Percentiles rank a stretch among this genome's conserved stretches.
phyloP scores from a whole-genome alignment of 1,140 invertebrate genomes.

The Phenacoccus solenopsis region DNA sequence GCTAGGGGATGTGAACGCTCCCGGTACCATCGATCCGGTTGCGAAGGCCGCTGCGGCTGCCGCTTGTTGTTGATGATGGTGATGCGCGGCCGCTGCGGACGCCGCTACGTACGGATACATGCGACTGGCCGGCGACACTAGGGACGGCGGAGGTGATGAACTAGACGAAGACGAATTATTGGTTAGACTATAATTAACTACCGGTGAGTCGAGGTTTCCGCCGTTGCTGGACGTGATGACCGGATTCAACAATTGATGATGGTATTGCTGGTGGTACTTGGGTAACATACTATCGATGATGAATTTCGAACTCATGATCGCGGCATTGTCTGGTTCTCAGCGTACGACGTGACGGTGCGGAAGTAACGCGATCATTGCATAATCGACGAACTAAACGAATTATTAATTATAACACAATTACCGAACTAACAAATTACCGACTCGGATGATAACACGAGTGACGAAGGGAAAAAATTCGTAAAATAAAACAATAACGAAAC shows the following conservation, averaged over 20 bases:
- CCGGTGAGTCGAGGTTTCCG: slow-evolving; percentile 34
- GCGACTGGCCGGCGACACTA: slow-evolving; percentile 34
- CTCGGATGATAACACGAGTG: neutral
- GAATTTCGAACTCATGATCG: slow-evolving; percentile 80
- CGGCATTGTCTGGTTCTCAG: neutral
- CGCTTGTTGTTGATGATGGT: slow-evolving; percentile 54
- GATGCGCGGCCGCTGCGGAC: slow-evolving; percentile 41
- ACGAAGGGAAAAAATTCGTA: neutral
- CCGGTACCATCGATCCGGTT: slow-evolving; percentile 44
- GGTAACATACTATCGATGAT: slow-evolving; percentile 94
- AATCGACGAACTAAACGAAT: neutral
- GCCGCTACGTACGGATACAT: slow-evolving; percentile 50
- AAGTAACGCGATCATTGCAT: no score
- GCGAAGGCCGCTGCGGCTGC: slow-evolving; percentile 50
- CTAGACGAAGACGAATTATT: slow-evolving; percentile 35
- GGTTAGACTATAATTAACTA: slow-evolving; percentile 37
- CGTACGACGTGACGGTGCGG: no score
- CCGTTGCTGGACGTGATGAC: slow-evolving; percentile 33
- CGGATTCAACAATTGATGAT: slow-evolving; percentile 45
- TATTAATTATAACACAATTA: neutral
- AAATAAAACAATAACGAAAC: neutral
- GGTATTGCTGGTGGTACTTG: slow-evolving; percentile 76
- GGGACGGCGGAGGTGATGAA: slow-evolving; percentile 40
- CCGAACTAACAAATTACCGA: neutral
- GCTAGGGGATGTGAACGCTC: slow-evolving; percentile 39